phyloP scores from a whole-genome alignment of 2,113 vertebrate species.

The Neodon shergylaensis region DNA sequence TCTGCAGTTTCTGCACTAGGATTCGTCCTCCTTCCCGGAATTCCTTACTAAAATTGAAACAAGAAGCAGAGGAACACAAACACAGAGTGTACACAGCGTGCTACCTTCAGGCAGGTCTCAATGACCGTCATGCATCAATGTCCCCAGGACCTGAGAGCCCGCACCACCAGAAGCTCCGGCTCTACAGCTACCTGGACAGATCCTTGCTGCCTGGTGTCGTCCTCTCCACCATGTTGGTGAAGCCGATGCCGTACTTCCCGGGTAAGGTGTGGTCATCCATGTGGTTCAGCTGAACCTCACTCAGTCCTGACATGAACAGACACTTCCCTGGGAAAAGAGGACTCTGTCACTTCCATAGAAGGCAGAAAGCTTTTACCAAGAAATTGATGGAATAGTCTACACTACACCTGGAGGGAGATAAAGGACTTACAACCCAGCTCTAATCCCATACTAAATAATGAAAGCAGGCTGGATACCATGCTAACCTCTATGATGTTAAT shows the following conservation, averaged over 20 bases:
- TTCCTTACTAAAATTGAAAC: slow-evolving; percentile 92
- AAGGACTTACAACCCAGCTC: not conserved
- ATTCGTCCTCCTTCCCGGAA: slow-evolving; percentile 98
- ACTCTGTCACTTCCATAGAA: not conserved
- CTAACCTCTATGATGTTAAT: not conserved
- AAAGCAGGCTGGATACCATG: not conserved
- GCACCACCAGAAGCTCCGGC: not conserved
- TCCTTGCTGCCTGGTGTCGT: slow-evolving; percentile 99
- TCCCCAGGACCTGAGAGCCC: not conserved
- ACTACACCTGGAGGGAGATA: slow-evolving; percentile 15
- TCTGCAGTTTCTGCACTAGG: slow-evolving; percentile 96
- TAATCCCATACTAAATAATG: not conserved
- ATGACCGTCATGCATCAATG: not conserved
- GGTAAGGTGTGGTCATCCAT: slow-evolving; percentile 93
- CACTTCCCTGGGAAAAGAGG: slow-evolving; percentile 93
- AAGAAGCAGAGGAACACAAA: slow-evolving; percentile 70
- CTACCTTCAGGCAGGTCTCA: not conserved
- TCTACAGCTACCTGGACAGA: slow-evolving; percentile 90
- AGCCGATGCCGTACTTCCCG: slow-evolving; percentile 96
- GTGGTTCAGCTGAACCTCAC: slow-evolving; percentile 94
- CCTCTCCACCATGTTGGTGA: slow-evolving; percentile 98
- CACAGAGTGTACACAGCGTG: not conserved
- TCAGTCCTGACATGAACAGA: slow-evolving; percentile 97
- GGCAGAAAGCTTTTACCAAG: not conserved
- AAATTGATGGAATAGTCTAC: not conserved